A percentile compares a stretch with the other conserved stretches of the same genome.
Evolutionary conservation across 2,113 vertebrate species (phyloP).

Genomic region (Leucosticte australis): DNA sequence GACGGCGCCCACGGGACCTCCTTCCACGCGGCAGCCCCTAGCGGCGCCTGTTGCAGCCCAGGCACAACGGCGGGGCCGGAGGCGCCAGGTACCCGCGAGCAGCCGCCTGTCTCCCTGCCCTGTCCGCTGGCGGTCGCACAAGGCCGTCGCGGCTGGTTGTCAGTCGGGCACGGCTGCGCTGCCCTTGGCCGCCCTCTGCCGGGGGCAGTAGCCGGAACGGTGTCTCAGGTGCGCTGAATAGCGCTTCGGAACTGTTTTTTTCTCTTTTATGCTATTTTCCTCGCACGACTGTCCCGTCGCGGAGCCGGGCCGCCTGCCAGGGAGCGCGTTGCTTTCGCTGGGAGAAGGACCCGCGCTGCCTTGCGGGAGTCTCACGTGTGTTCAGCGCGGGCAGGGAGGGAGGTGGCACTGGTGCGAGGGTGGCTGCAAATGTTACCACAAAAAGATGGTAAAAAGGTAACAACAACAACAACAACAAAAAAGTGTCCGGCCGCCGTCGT

Average conservation of each 20-base stretch:
- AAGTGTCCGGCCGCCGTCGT: rapidly evolving
- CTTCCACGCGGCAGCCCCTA: background rate
- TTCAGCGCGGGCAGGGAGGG: background rate
- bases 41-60: background rate
- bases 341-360: too few relatives aligned
- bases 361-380: background rate
- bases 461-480: too few relatives aligned
- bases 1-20: background rate
- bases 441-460: background rate
- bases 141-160: too few relatives aligned
- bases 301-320: too few relatives aligned
- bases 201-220: background rate
- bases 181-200: background rate
- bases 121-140: background rate
- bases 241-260: background rate
- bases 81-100: background rate
- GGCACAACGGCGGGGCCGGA: background rate
- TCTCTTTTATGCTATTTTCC: too few relatives aligned
- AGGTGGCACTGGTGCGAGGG: background rate
- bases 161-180: background rate
- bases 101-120: background rate
- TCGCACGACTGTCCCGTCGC: background rate
- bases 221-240: background rate
- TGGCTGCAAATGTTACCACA: background rate
- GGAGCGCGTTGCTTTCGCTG: background rate